These are phyloP conservation scores for Atethmia centrago DNA, from an alignment of 2,888 invertebrate species.

Conservation along the genomic window DNA sequence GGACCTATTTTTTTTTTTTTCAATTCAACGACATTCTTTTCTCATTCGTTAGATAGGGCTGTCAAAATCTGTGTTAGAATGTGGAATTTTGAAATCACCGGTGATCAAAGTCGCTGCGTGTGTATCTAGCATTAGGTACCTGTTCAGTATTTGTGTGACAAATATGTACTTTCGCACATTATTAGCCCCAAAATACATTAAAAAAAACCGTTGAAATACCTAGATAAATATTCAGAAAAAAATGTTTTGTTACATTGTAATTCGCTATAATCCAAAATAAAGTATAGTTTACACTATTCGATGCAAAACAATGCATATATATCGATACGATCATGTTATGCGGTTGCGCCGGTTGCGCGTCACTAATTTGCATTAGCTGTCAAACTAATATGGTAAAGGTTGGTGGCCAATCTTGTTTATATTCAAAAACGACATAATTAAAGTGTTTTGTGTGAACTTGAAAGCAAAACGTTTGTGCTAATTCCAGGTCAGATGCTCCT, in stretches of 20 bases:
- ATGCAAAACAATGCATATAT: constrained; percentile 17
- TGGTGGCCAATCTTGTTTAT: constrained; percentile 52
- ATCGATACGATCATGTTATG: constrained; percentile 19
- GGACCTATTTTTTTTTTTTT: not conserved
- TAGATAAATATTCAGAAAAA: not conserved
- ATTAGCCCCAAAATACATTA: not conserved
- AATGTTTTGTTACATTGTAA: not conserved
- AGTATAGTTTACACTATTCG: not conserved
- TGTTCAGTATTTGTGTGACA: not conserved
- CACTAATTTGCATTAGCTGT: constrained; percentile 53
- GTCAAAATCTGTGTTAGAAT: not conserved
- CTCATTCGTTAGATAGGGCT: too few species aligned
- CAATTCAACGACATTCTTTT: too few species aligned
- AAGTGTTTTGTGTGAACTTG: constrained; percentile 10
- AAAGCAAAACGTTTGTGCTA: constrained; percentile 54
- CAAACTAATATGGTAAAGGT: constrained; percentile 45
- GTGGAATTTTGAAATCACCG: not conserved
- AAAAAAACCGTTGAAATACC: not conserved
- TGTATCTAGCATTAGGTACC: not conserved
- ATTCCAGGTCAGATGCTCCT: constrained; percentile 96
- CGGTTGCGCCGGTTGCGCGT: constrained; percentile 23
- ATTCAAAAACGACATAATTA: constrained; percentile 39
- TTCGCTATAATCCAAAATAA: not conserved
- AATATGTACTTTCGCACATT: not conserved
- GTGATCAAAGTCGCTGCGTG: not conserved